Evolutionary conservation across 2,113 vertebrate genomes (phyloP), one percentile per base, ranked within the genome.

Genomic region (Rhinogobius similis): DNA sequence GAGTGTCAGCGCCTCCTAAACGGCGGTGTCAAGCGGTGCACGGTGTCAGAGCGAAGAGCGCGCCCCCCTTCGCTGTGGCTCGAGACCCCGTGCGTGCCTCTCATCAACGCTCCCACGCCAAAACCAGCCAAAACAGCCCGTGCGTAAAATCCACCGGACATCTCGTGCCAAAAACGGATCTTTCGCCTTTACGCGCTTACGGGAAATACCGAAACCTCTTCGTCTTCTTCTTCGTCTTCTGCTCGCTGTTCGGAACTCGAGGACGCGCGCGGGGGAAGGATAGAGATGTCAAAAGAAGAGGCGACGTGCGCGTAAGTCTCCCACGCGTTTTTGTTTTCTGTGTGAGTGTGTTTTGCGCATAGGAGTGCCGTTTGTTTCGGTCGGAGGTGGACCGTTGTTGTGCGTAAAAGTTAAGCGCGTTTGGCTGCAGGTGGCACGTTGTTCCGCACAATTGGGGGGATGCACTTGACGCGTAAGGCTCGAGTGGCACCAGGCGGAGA

Each of bases 241-340:
- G n/a, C n/a, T 11, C 67, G 10, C 14, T 20, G 64, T 65, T 66
- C 56, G 43, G 26, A 24, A 68, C 44, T 39, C 13, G 75, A 73
- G 65, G 70, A 77, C 48, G 67, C 70, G 48, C 81, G 72, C 72
- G 62, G 50, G 75, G 11, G 46, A 21, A 8, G 14, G 14, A 61
- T 41, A 8, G 68, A 59, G 73, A 76, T 75, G 81, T 23, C 68
- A 59, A 72, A 75, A 81, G 11, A 67, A 16, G 72, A 70, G 41
- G 72, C 81, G 59, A 65, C 72, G 73, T 81, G 71, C 69, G 58
- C 84, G 88, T 89, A 76, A 88, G 88, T 89, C 69, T 55, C 32
- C 8, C 26, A 46, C 53, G 69, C 21, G 36, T 64, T 52, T 12
- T 27, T 29, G 24, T 27, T 10, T 6, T 52, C 8, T 3, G 29